These are phyloP conservation scores for Caradrina clavipalpis DNA, from an alignment of 2,888 invertebrate species.

Conservation along the genomic window DNA sequence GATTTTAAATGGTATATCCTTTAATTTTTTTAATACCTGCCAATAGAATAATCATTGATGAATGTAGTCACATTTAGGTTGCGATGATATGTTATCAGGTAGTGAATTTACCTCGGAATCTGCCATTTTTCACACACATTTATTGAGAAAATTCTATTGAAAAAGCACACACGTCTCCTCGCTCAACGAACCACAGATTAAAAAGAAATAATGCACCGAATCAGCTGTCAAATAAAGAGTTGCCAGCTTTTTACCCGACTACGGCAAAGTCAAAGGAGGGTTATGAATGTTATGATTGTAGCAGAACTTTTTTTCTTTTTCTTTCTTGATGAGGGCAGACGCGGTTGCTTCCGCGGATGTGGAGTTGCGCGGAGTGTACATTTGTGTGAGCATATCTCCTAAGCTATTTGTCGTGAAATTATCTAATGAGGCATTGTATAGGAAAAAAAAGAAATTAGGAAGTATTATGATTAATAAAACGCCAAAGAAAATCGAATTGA, in stretches of 20 bases:
- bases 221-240: constrained; percentile 57
- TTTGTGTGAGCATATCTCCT: too few species aligned
- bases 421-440: too few species aligned
- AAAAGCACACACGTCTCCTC: constrained; percentile 78
- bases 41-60: constrained; percentile 62
- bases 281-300: too few species aligned
- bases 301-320: too few species aligned
- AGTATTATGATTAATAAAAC: too few species aligned
- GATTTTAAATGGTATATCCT: constrained; percentile 94
- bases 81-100: constrained; percentile 14
- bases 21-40: constrained; percentile 93
- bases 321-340: too few species aligned
- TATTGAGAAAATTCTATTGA: constrained; percentile 69
- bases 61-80: constrained; percentile 41
- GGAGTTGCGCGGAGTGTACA: too few species aligned
- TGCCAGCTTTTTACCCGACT: constrained; percentile 21
- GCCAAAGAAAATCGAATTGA: too few species aligned
- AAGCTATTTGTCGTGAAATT: too few species aligned
- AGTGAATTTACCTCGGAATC: constrained; percentile 91
- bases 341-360: too few species aligned
- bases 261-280: too few species aligned
- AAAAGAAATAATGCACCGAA: constrained; percentile 53
- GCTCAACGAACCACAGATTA: constrained; percentile 70
- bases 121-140: constrained; percentile 91
- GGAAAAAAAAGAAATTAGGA: too few species aligned